Evolutionary conservation across 2,888 invertebrate genomes (phyloP).

Genomic region (Chironomus riparius): DNA sequence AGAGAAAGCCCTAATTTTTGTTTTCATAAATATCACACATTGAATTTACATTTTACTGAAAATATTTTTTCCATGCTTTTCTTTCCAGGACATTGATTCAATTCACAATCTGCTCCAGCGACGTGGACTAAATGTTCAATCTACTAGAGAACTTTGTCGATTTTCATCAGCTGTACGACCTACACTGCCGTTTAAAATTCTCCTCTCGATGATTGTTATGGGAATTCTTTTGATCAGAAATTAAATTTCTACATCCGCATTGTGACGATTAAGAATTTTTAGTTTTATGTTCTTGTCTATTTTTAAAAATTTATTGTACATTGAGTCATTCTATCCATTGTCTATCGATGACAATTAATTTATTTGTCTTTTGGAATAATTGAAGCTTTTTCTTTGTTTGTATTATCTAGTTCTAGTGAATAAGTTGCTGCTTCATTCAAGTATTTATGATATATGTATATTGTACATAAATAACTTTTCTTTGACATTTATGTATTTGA

Average conservation of each 20-base stretch:
- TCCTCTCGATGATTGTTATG: neutral
- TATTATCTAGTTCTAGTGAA: neutral
- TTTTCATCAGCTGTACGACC: slow-evolving; percentile 30
- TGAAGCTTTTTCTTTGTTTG: neutral
- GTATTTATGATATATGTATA: neutral
- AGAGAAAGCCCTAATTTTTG: no score
- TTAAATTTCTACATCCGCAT: neutral
- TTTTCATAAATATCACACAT: no score
- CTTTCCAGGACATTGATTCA: slow-evolving; percentile 49
- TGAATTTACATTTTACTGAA: neutral
- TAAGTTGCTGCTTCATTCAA: neutral
- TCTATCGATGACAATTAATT: neutral
- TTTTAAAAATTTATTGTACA: neutral
- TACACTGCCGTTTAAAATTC: neutral
- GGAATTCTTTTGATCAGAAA: neutral
- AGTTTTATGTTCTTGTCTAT: neutral
- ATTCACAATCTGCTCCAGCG: slow-evolving; percentile 59
- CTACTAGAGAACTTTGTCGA: slow-evolving; percentile 55
- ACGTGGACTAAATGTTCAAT: slow-evolving; percentile 54
- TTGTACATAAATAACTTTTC: neutral
- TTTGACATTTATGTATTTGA: neutral
- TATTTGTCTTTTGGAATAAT: neutral
- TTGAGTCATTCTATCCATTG: neutral
- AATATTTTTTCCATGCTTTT: neutral
- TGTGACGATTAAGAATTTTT: neutral